Evolutionary conservation across 1,140 invertebrate species (phyloP).

Genomic region (Watersipora subatra): DNA sequence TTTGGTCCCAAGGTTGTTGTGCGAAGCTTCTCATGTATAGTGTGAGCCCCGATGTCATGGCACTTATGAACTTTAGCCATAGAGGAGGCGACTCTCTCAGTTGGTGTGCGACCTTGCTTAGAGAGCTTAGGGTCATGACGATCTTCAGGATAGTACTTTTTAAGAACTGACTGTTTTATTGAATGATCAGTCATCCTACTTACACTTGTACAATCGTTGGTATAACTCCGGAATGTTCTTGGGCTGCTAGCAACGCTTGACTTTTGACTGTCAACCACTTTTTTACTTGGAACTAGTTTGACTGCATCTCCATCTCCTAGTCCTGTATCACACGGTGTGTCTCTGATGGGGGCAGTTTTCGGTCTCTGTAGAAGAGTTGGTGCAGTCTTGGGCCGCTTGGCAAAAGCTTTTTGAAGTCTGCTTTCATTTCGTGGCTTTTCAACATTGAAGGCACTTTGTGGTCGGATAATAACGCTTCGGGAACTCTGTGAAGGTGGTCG

Average conservation of each 20-base stretch:
- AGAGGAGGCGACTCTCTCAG: neutral
- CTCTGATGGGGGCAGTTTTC: neutral
- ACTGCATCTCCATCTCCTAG: too few species aligned
- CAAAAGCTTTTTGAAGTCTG: neutral
- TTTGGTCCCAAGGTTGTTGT: slow-evolving; percentile 22
- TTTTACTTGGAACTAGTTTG: neutral
- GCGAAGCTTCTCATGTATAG: slow-evolving; percentile 14
- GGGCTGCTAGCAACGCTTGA: neutral
- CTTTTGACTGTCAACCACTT: neutral
- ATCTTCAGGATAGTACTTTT: neutral
- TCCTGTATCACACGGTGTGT: too few species aligned
- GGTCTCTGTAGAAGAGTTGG: neutral
- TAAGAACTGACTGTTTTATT: neutral
- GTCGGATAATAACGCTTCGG: too few species aligned
- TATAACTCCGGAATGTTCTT: neutral
- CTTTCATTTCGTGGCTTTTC: neutral
- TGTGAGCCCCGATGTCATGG: slow-evolving; percentile 14
- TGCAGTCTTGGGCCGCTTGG: neutral
- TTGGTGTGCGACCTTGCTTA: too few species aligned
- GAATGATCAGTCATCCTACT: neutral
- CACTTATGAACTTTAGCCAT: neutral
- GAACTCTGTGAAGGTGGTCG: neutral
- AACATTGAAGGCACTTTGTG: neutral
- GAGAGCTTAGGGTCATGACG: neutral
- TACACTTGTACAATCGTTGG: neutral